phyloP scores from a whole-genome alignment of 2,888 invertebrate species.

The Carpatolechia fugitivella region DNA sequence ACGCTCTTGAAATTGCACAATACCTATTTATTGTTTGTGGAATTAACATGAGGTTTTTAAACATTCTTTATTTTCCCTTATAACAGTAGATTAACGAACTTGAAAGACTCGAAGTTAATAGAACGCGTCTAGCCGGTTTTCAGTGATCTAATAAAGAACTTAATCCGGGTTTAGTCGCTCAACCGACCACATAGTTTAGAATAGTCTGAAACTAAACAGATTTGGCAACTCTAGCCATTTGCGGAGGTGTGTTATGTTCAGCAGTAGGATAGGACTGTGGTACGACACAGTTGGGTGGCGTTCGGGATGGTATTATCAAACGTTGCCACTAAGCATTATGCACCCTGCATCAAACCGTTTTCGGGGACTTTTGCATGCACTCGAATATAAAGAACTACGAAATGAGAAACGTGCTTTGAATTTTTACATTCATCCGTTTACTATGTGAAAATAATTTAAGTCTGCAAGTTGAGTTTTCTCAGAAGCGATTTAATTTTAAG shows the following conservation, averaged over 20 bases:
- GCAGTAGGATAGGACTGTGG: constrained; percentile 39
- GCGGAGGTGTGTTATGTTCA: not conserved
- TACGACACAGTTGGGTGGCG: constrained; percentile 41
- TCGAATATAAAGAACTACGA: not conserved
- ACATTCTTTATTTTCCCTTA: too few relatives aligned
- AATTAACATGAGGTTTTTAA: too few relatives aligned
- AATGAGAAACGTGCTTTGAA: not conserved
- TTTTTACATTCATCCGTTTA: not conserved
- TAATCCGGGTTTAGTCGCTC: not conserved
- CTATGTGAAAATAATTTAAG: too few relatives aligned
- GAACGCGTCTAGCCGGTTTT: too few relatives aligned
- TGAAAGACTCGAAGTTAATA: too few relatives aligned
- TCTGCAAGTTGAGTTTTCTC: too few relatives aligned
- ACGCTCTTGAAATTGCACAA: too few relatives aligned
- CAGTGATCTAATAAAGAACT: not conserved
- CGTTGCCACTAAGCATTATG: not conserved
- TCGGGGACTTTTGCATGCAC: not conserved
- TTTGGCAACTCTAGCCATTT: not conserved
- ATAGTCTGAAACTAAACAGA: not conserved
- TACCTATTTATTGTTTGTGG: too few relatives aligned
- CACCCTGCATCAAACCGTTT: not conserved
- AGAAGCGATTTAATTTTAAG: too few relatives aligned
- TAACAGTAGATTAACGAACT: too few relatives aligned
- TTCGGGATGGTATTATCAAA: constrained; percentile 33
- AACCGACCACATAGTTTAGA: not conserved